A percentile compares a stretch with the other conserved stretches of the same genome.
Evolutionary conservation across 1,140 invertebrate genomes (phyloP).

Genomic region (Magallana angulata): DNA sequence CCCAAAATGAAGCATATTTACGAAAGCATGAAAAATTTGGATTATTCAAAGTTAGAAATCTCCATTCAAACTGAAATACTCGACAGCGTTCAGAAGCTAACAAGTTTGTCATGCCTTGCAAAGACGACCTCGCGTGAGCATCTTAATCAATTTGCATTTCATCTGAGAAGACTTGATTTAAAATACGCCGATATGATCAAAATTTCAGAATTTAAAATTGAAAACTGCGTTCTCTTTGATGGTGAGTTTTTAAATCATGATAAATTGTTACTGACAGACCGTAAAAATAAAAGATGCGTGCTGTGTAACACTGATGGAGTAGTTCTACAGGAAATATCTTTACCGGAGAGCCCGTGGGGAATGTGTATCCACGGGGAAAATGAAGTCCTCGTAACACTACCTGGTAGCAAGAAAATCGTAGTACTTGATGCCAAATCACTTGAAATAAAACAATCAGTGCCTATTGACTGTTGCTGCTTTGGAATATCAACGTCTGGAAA

Average conservation of each 20-base stretch:
- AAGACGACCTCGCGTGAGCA: neutral
- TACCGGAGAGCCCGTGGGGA: neutral
- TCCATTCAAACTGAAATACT: neutral
- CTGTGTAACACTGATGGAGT: neutral
- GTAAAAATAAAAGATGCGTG: neutral
- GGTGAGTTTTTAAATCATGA: neutral
- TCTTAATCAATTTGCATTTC: too few relatives aligned
- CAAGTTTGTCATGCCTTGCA: neutral
- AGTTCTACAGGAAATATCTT: neutral
- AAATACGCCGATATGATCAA: neutral
- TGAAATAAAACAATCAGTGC: neutral
- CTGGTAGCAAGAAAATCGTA: neutral
- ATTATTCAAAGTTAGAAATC: neutral
- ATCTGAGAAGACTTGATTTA: neutral
- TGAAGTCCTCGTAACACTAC: neutral
- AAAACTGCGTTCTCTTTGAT: neutral
- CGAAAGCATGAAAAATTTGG: neutral
- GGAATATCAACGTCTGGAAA: neutral
- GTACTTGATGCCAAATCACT: neutral
- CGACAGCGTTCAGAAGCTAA: neutral
- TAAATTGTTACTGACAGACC: neutral
- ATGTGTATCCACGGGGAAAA: neutral
- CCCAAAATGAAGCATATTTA: neutral
- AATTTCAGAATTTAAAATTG: neutral
- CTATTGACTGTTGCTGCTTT: neutral